Evolutionary conservation across 2,113 vertebrate species (phyloP), one percentile per base, ranked within the genome.

Genomic region (Ranitomeya imitator): DNA sequence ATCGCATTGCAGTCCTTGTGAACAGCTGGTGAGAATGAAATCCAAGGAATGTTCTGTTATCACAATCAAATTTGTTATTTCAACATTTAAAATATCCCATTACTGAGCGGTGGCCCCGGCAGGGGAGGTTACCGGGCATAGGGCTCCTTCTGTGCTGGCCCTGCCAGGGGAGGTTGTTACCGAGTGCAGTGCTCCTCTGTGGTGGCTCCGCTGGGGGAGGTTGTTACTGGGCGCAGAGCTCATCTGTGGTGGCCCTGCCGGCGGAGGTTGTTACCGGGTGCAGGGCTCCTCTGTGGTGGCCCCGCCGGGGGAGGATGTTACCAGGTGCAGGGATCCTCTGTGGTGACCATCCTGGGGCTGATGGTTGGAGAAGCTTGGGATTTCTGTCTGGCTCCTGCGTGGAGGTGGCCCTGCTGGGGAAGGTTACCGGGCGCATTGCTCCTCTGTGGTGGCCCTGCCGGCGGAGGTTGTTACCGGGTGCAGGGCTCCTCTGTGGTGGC

Each of bases 1-100:
- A 85, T 61, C 21, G 6, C 16, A 15, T 54, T 12, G 26, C 2
- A n/a, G 65, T 78, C 37, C 45, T 26, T 45, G 6, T 21, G 26
- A 55, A 51, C 65, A 59, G 51, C 65, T 61, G 78, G 21, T 73
- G 86, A 73, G 78, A 73, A 51, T 61, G 52, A 88, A 82, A 88
- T 88, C 18, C 79, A 5, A 74, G 67, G 79, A 88, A 88, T 88
- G 23, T 54, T 5, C 6, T 83, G 67, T 82, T 82, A 82, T 88
- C 79, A 74, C 55, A 73, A 54, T 73, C 54, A 81, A 55, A 88
- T 79, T 31, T 81, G 26, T 87, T 81, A 54, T 74, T 82, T 55
- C 67, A 82, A 16, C 78, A 52, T 69, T 57, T 71, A 61, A 54
- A 88, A 60, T 26, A 61, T 80, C 79, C 23, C n/a, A 67, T 87